Percentiles rank a stretch among this genome's conserved stretches.
Conservation (phyloP, 2,888 invertebrate species). For the Drosophila fulvimacula region DNA sequence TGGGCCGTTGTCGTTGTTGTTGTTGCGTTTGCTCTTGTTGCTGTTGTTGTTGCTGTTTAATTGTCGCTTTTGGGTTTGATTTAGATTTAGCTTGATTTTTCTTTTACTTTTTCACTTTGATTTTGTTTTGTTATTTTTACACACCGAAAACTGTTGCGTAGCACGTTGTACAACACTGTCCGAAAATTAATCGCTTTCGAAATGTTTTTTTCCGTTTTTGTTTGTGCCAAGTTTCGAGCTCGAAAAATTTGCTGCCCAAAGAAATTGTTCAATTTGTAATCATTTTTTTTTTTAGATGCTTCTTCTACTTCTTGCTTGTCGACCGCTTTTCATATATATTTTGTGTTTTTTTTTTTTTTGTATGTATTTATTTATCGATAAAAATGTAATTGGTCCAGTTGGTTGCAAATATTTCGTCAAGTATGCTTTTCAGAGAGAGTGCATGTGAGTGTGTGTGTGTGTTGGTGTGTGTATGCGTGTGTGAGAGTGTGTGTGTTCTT, state of each 20-base stretch:
- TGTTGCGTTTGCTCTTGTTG: slow-evolving; percentile 24
- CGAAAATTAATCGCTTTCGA: slow-evolving; percentile 46
- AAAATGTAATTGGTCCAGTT: slow-evolving; percentile 74
- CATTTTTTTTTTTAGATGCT: slow-evolving; percentile 30
- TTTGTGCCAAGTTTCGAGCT: slow-evolving; percentile 36
- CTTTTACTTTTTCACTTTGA: slow-evolving; percentile 24
- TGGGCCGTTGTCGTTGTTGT: slow-evolving; percentile 45
- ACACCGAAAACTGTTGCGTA: slow-evolving; percentile 58
- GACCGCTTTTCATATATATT: slow-evolving; percentile 18
- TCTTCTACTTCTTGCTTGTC: slow-evolving; percentile 8
- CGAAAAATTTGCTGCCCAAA: slow-evolving; percentile 46
- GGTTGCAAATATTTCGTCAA: slow-evolving; percentile 63
- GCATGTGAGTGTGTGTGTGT: slow-evolving; percentile 12
- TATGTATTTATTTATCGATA: slow-evolving; percentile 56
- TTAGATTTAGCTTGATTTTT: slow-evolving; percentile 32
- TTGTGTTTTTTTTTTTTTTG: slow-evolving; percentile 18
- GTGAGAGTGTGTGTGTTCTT: slow-evolving; percentile 31
- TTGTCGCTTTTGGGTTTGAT: slow-evolving; percentile 22
- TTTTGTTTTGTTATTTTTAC: slow-evolving; percentile 34
- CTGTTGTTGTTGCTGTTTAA: slow-evolving; percentile 11
- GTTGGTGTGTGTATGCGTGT: slow-evolving; percentile 30
- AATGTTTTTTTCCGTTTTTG: slow-evolving; percentile 17
- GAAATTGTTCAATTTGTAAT: slow-evolving; percentile 54
- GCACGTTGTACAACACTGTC: slow-evolving; percentile 64
- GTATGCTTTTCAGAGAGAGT: slow-evolving; percentile 39